A percentile compares a stretch with the other conserved stretches of the same genome.
phyloP scores from a whole-genome alignment of 37 sponge, comb jelly and placozoan species.

The Agelas oroides region DNA sequence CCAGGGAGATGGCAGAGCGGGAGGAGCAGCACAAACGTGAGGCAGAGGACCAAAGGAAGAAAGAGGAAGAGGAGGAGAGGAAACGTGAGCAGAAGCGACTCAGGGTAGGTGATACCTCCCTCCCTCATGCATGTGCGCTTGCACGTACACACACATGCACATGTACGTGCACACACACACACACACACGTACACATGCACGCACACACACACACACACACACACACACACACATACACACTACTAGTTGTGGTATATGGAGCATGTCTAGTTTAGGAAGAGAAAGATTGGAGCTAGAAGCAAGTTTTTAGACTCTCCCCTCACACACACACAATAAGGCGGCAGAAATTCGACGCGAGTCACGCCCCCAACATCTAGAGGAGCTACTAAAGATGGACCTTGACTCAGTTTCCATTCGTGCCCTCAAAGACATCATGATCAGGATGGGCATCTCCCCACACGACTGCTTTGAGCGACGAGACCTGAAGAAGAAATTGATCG shows the following conservation, averaged over 20 bases:
- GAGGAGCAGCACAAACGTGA: constrained; percentile 38
- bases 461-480: constrained; percentile 59
- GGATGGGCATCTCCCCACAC: constrained; percentile 57
- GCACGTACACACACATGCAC: no score
- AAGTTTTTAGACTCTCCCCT: no score
- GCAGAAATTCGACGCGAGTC: constrained; percentile 19
- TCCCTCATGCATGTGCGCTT: no score
- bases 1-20: constrained; percentile 46
- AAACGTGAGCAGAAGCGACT: constrained; percentile 14
- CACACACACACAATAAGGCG: background rate
- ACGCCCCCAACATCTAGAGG: constrained; percentile 48
- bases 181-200: no score
- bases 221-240: no score
- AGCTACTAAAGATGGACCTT: constrained; percentile 72
- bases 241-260: no score
- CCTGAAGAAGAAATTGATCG: constrained; percentile 56
- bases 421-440: constrained; percentile 70
- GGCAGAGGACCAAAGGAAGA: constrained; percentile 41
- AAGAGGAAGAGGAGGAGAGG: constrained; percentile 67
- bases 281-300: no score
- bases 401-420: constrained; percentile 41
- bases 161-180: no score
- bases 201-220: no score
- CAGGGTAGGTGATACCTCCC: no score
- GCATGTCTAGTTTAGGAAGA: no score